Base-by-base conservation (phyloP, 2,113 vertebrate genomes). In the Corythornis vintsioides region DNA sequence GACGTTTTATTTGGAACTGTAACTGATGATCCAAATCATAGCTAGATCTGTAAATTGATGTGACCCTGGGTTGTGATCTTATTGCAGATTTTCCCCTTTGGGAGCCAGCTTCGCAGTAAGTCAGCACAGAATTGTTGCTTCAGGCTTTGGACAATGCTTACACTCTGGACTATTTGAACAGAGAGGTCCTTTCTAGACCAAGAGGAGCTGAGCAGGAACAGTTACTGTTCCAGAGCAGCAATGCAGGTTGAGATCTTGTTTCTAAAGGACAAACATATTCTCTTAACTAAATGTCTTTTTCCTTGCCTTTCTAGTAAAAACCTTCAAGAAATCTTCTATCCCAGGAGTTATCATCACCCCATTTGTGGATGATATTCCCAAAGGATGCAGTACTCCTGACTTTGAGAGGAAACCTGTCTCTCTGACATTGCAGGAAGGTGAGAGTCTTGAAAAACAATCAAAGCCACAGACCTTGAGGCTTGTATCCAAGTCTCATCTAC, bases 341-440 rank as follows among this genome's bases (percentile, higher is more conserved):
- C 97, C 98, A 3, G 98, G 98, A 26, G 98, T 99, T 83, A 79
- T 95, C 13, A 94, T 98, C 88, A 97, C 94, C 14, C 98, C 98
- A 83, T 97, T 97, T 92, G 94, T 97, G 61, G 93, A 96, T 8
- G 74, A 97, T 15, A 47, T 99, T 42, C 98, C 99, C 1, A 48
- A 98, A 50, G 99, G 98, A 26, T 98, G 97, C 95, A 98, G 97
- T 61, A 95, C 88, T 1, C 98, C 98, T 16, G 98, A 98, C 89
- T 98, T 99, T 74, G 91, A 97, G 89, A 95, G 82, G 72, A 98
- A 98, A 95, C 98, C 98, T 8, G 22, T 97, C 11, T 95, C 97
- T 75, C 74, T 98, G 91, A 98, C 97, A 1, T 76, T 98, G 61
- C 97, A 97, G 25, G 98, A 99, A 96, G 98, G 98, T 99, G 94